Evolutionary conservation across 2,888 invertebrate species (phyloP), one percentile per base, ranked within the genome.

Genomic region (Watsonalla binaria): DNA sequence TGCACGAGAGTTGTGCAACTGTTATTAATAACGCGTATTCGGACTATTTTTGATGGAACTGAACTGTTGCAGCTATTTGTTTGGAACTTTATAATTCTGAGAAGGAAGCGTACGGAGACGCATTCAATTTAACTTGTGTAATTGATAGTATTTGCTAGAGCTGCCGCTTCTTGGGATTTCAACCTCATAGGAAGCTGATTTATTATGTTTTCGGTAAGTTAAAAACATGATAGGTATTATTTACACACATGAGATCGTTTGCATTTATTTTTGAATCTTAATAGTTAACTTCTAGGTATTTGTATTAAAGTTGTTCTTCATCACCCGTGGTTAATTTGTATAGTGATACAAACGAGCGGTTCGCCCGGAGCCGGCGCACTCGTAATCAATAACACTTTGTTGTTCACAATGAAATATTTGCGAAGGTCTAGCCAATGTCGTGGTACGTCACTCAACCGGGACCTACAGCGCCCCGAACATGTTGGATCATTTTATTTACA

Each of bases 301-400:
- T n/a, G 35, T 5, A 2, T 13, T 33, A 14, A 8, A n/a, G 37
- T 14, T 35, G 2, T 34, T 24, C 2, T 37, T 49, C 6, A 47
- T 24, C 9, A 2, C 13, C 0, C 11, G 24, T 24, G 13, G 13
- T 37, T 13, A 49, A 49, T 49, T 37, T 37, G 52, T 61, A 62
- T 78, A 80, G 69, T 82, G 74, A 74, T 71, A 84, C 72, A 76
- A 78, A 84, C 72, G 69, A 65, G 65, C 55, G 62, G 53, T 65
- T 60, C 52, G 61, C 56, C 60, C 33, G 55, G 62, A 63, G 57
- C 56, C 61, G 60, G 42, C 56, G 55, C 62, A 67, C 67, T 65
- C 58, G 61, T 72, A 71, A 79, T 76, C 74, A 76, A 78, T 82
- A 74, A 67, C 65, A 68, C 49, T 71, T 72, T 70, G 68, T 66